Conservation (phyloP, 2,888 invertebrate species). For the Ferrisia virgata region DNA sequence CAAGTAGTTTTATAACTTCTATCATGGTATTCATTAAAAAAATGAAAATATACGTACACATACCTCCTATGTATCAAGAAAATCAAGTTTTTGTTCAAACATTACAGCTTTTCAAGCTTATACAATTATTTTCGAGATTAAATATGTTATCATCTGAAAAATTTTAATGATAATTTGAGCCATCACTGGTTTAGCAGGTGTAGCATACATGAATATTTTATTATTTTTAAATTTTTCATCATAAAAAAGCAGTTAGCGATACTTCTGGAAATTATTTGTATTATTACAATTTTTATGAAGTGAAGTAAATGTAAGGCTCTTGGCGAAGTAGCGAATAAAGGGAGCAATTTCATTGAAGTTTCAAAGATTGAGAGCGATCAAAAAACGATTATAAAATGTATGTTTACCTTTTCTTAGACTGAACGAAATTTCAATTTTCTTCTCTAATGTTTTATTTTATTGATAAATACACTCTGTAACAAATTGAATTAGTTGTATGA, state of each 20-base stretch:
- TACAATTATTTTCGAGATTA: no score
- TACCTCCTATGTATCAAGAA: no score
- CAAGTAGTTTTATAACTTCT: no score
- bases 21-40: no score
- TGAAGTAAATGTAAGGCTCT: no score
- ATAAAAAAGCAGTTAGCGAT: background rate
- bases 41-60: no score
- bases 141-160: no score
- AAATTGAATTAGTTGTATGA: background rate
- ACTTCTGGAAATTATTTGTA: background rate
- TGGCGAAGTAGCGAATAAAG: background rate
- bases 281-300: no score
- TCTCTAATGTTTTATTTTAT: no score
- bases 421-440: background rate
- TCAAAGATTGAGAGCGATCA: background rate
- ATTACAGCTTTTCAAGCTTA: no score
- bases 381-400: background rate
- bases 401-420: background rate
- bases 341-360: background rate
- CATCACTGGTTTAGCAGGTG: background rate
- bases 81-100: no score
- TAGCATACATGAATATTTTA: background rate
- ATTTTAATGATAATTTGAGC: background rate
- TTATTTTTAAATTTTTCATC: no score
- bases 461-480: background rate